A percentile compares a stretch with the other conserved stretches of the same genome.
Evolutionary conservation across 2,113 vertebrate genomes (phyloP).

Genomic region (Tyto alba): DNA sequence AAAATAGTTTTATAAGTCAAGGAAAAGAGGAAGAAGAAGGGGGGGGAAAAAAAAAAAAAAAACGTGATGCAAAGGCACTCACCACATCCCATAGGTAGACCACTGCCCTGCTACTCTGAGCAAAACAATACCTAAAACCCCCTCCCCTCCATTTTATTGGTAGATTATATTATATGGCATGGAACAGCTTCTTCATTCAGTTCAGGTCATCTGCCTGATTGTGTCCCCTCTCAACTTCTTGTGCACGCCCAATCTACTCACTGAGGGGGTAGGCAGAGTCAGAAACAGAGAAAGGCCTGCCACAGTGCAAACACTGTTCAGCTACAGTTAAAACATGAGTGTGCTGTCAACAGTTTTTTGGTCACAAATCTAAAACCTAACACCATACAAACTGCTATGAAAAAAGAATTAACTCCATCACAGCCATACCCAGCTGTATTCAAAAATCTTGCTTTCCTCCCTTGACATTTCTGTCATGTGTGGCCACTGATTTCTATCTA

Average conservation of each 20-base stretch:
- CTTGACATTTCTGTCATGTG: neutral
- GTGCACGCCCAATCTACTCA: accelerated
- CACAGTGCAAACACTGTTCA: neutral
- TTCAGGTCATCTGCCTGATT: neutral
- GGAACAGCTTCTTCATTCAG: neutral
- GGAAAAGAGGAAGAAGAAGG: neutral
- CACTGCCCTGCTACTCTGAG: no score
- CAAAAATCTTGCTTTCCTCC: neutral
- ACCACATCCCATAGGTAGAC: accelerated
- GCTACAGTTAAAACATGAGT: neutral
- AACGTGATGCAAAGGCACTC: neutral
- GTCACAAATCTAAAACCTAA: neutral
- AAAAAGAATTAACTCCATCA: neutral
- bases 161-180: accelerated
- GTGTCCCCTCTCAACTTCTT: neutral
- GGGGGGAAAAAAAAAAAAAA: neutral
- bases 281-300: neutral
- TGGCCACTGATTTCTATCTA: neutral
- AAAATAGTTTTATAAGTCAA: neutral
- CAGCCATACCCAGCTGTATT: neutral
- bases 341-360: neutral
- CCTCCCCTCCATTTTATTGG: neutral
- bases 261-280: neutral
- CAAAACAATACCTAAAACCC: neutral
- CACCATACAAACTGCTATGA: neutral